phyloP scores from a whole-genome alignment of 2,888 invertebrate genomes.

The Caenorhabditis macrosperma region DNA sequence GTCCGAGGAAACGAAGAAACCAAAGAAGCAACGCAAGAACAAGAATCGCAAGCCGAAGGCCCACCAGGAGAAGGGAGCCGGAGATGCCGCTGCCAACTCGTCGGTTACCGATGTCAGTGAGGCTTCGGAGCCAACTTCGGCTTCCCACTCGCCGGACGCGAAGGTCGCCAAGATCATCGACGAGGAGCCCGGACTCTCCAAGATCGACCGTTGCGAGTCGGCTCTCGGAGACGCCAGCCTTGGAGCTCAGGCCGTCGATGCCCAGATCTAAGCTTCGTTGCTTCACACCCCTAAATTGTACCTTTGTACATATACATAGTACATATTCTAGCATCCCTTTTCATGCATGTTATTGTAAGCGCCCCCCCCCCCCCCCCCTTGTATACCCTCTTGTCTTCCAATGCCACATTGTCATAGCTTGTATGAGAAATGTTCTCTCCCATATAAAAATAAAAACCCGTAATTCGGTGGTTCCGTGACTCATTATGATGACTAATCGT shows the following conservation, averaged over 20 bases:
- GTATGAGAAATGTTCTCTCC: conserved; percentile 27
- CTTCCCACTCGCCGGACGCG: conserved; percentile 28
- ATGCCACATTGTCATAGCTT: conserved; percentile 47
- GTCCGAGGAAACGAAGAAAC: conserved; percentile 39
- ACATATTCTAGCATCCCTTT: conserved; percentile 21
- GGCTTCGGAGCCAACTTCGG: background rate
- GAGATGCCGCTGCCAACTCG: conserved; percentile 22
- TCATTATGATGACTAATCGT: background rate
- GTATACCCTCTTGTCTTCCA: conserved; percentile 9
- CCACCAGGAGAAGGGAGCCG: conserved; percentile 20
- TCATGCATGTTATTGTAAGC: conserved; percentile 41
- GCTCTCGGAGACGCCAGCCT: conserved; percentile 48
- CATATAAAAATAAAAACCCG: conserved; percentile 26
- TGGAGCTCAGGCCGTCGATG: conserved; percentile 57
- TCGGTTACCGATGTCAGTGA: conserved; percentile 12
- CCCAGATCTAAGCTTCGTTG: conserved; percentile 37
- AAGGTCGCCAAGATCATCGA: conserved; percentile 43
- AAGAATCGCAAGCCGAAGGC: conserved; percentile 37
- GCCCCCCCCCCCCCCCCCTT: background rate
- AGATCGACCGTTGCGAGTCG: conserved; percentile 49
- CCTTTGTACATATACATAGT: conserved; percentile 46
- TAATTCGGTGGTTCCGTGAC: background rate
- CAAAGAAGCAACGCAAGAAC: conserved; percentile 49
- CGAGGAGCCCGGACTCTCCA: conserved; percentile 28
- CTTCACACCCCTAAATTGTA: conserved; percentile 22